These are phyloP conservation scores for Merluccius polli DNA, from an alignment of 2,797 vertebrate species.

Conservation along the genomic window DNA sequence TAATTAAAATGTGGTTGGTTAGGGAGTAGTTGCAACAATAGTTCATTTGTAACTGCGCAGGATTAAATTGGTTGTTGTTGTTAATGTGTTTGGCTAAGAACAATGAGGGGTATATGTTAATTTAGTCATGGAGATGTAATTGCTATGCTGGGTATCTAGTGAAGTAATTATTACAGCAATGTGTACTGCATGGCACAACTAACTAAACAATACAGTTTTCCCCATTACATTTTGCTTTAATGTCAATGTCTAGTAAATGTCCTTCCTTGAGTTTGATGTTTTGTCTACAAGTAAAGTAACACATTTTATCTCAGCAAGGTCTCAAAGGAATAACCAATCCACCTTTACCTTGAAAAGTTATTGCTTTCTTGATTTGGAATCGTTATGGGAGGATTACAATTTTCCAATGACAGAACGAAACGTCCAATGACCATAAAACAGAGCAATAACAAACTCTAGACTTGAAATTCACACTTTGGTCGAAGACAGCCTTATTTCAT, in stretches of 20 bases:
- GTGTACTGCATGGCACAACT: not conserved
- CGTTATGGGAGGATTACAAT: too few species aligned
- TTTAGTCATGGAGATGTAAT: conserved; percentile 5
- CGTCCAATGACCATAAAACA: not conserved
- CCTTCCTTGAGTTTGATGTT: not conserved
- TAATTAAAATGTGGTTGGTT: not conserved
- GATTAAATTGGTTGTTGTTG: not conserved
- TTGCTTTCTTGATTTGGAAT: not conserved
- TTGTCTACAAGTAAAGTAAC: not conserved
- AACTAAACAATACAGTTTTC: not conserved
- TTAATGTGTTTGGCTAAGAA: not conserved
- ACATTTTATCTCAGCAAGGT: not conserved
- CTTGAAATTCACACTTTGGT: not conserved
- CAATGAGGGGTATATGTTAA: not conserved
- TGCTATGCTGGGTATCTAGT: conserved; percentile 3
- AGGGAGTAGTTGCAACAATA: not conserved
- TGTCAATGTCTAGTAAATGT: not conserved
- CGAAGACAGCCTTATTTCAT: not conserved
- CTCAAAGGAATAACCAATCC: not conserved
- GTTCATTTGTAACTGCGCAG: not conserved
- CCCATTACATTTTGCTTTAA: not conserved
- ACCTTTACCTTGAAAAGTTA: not conserved
- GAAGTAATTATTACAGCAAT: not conserved
- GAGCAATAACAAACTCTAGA: not conserved
- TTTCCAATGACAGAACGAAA: too few species aligned